Evolutionary conservation across 2,888 invertebrate species (phyloP), one percentile per base, ranked within the genome.

Genomic region (Cyaniris semiargus): DNA sequence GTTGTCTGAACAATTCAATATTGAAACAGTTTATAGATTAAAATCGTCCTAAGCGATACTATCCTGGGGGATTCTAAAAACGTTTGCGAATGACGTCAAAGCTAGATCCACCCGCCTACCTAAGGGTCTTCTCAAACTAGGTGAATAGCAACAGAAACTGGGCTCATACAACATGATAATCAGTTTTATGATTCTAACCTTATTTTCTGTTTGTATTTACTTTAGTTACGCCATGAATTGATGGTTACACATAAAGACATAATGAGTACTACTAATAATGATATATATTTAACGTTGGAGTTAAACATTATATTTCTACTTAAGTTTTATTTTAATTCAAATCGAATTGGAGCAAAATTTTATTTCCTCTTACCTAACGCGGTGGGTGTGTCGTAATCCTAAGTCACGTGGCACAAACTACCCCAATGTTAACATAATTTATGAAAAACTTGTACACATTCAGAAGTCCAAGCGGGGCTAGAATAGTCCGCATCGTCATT

Each of bases 81-180:
- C 58, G 56, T 76, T 70, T 58, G 76, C 56, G 31, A 58, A 71
- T 76, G 76, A 76, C 76, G 76, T 76, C 76, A 76, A 21, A 60
- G 44, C 75, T 70, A 53, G 31, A 31, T 21, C 58, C 71, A 8
- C 71, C 70, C 56, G 71, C 70, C 27, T 66, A 27, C 18, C 66
- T 31, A 66, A 27, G 66, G 66, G 66, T 27, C 27, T 27, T 1
- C 15, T 66, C 66, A 66, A 66, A 66, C 27, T 31, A 66, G 66
- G 5, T 66, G 18, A 18, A 66, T 27, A 3, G 60, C 27, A 27
- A 66, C 66, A 27, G 8, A 66, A 18, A 66, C 27, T 6, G 15
- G 7, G 66, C 15, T 27, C 53, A 53, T 53, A 53, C 15, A 18
- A 53, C 53, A 18, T 5, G 15, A 18, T 66, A 10, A 60, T 2